phyloP scores from a whole-genome alignment of 2,888 invertebrate genomes.

The Plebejus anna region DNA sequence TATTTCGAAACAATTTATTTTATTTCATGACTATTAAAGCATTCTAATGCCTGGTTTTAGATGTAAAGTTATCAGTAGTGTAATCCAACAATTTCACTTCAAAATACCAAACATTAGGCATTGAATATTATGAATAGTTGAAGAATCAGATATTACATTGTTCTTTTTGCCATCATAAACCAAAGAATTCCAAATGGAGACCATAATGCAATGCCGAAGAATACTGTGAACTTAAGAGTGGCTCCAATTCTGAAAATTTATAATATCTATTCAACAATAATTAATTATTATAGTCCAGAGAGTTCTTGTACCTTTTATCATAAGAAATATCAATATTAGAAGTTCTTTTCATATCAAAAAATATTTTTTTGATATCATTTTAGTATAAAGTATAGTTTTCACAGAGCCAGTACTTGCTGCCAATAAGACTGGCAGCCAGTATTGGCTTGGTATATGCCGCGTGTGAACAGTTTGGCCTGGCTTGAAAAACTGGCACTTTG shows the following conservation, averaged over 20 bases:
- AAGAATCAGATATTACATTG: conserved; percentile 45
- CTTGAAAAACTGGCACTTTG: too few species aligned
- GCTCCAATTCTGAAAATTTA: conserved; percentile 52
- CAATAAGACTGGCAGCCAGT: too few species aligned
- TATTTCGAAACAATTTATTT: conserved; percentile 8
- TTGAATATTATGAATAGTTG: too few species aligned
- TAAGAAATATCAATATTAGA: too few species aligned
- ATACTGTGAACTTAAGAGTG: conserved; percentile 51
- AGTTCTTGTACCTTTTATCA: too few species aligned
- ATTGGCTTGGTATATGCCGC: too few species aligned
- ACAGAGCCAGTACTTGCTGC: too few species aligned
- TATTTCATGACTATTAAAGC: not conserved
- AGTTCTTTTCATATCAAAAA: too few species aligned
- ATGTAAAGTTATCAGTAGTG: too few species aligned
- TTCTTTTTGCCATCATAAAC: conserved; percentile 66
- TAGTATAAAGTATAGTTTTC: too few species aligned
- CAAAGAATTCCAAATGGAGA: conserved; percentile 60
- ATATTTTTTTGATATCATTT: too few species aligned
- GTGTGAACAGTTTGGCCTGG: too few species aligned
- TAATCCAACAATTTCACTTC: not conserved
- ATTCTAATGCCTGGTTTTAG: not conserved
- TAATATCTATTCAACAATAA: not conserved
- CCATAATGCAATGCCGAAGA: conserved; percentile 61
- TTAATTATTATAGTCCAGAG: not conserved
- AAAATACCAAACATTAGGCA: not conserved